phyloP scores from a whole-genome alignment of 2,113 vertebrate species.

The Echinops telfairi region DNA sequence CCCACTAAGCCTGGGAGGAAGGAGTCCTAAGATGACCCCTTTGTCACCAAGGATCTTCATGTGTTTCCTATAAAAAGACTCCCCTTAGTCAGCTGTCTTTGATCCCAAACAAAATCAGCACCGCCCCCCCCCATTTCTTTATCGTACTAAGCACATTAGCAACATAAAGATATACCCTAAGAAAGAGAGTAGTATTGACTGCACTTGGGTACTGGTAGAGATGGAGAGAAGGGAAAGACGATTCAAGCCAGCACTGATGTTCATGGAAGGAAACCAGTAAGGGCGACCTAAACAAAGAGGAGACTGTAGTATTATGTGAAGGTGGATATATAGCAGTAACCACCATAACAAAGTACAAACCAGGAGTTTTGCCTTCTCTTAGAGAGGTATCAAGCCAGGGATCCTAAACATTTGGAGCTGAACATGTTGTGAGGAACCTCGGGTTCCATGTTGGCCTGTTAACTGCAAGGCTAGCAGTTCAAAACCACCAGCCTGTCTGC shows the following conservation, averaged over 20 bases:
- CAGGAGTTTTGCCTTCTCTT: not conserved
- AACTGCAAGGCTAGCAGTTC: too few relatives aligned
- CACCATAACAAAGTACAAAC: not conserved
- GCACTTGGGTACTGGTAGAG: not conserved
- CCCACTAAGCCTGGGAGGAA: not conserved
- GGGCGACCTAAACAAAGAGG: not conserved
- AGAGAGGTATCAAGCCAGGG: not conserved
- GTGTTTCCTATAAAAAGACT: conserved; percentile 15
- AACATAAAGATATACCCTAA: not conserved
- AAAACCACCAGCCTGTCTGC: too few relatives aligned
- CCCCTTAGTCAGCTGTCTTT: not conserved
- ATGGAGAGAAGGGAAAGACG: not conserved
- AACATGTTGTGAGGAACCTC: not conserved
- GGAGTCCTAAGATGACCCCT: not conserved
- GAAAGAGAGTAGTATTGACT: conserved; percentile 3
- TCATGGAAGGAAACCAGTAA: not conserved
- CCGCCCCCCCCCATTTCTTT: not conserved
- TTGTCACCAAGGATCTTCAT: not conserved
- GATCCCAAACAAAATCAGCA: not conserved
- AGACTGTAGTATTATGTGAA: not conserved
- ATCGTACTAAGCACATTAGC: not conserved
- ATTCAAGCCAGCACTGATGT: not conserved
- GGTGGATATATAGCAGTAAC: not conserved
- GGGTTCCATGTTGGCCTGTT: too few relatives aligned
- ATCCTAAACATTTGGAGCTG: conserved; percentile 29